Base-by-base conservation (phyloP, 2,113 vertebrate genomes). In the Centropus bengalensis region DNA sequence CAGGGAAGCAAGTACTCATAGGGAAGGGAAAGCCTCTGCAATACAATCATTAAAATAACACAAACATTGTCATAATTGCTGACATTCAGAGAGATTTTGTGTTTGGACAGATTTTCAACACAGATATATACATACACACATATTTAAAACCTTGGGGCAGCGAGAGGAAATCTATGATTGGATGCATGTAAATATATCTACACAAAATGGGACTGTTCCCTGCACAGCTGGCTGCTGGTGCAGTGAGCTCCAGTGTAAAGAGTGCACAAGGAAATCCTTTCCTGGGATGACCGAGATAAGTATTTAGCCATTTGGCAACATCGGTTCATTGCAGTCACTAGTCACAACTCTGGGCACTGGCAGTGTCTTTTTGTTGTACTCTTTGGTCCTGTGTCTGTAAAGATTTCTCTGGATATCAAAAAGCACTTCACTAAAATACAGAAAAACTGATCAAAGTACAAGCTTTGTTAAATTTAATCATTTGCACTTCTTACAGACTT, bases 31-130 rank as follows among this genome's bases (percentile, higher is more conserved):
- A 64, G 42, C 30, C 73, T 91, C 64, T 86, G 27, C 16, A 7
- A 36, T 70, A 55, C 40, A 82, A 28, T 60, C 3, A 0, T 83
- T 71, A 70, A 76, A 33, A 32, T 81, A 86, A 67, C 51, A 60
- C 82, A 95, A 94, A 80, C 79, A 93, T 88, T 62, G 66, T 89
- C 1, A 0, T 82, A 74, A 89, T 33, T 93, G 78, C 84, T 96
- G 89, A 82, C 71, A 67, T 89, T 89, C 51, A 69, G 84, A 70
- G 62, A 33, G 52, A 73, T 83, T 92, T 84, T 84, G 56, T 92
- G 77, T 97, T 92, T 93, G 82, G 85, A 93, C 89, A 93, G 83
- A 75, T 92, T 83, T 75, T 95, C 83, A 83, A 40, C n/a, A 18
- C 0, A 0, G 22, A 10, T 33, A 36, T 60, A 62, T 8, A 70